Conservation (phyloP, 2,888 invertebrate genomes). For the Tetrapedia diversipes region DNA sequence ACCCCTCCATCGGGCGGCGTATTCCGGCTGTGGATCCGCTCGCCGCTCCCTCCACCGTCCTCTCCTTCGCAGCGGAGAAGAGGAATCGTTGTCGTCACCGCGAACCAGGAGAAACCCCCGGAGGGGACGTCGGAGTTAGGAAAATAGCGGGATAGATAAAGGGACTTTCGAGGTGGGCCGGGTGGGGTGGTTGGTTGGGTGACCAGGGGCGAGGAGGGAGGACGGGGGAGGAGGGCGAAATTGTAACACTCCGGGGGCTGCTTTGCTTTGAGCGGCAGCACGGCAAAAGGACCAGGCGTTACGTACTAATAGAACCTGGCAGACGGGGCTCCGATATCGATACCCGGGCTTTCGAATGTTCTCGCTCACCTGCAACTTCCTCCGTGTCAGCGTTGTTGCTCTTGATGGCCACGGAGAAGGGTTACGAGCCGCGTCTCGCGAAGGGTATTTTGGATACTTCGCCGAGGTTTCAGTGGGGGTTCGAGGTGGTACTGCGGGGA, state of each 20-base stretch:
- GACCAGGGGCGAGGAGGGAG: not conserved
- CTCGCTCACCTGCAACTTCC: slow-evolving; percentile 15
- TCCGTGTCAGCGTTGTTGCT: not conserved
- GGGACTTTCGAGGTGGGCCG: slow-evolving; percentile 66
- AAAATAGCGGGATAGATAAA: slow-evolving; percentile 79
- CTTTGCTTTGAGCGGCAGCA: slow-evolving; percentile 76
- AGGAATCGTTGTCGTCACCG: slow-evolving; percentile 62
- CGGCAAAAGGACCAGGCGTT: slow-evolving; percentile 64
- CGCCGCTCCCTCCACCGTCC: slow-evolving; percentile 55
- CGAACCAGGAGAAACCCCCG: slow-evolving; percentile 63
- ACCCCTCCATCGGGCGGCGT: slow-evolving; percentile 47
- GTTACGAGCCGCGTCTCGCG: not conserved
- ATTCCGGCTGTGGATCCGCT: slow-evolving; percentile 25
- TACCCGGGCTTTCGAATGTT: slow-evolving; percentile 11
- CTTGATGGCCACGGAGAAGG: not conserved
- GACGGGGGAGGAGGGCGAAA: slow-evolving; percentile 72
- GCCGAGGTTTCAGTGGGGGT: too few relatives aligned
- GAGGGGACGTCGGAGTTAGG: slow-evolving; percentile 72
- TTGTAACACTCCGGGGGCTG: slow-evolving; percentile 78
- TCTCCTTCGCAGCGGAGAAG: slow-evolving; percentile 48
- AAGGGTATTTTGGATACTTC: too few relatives aligned
- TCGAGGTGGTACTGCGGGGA: too few relatives aligned
- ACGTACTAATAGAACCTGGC: slow-evolving; percentile 56
- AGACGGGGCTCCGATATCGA: slow-evolving; percentile 30
- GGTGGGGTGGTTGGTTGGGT: too few relatives aligned